Percentiles rank a stretch among this genome's conserved stretches.
Evolutionary conservation across 2,888 invertebrate genomes (phyloP).

Genomic region (Anthophora plumipes): DNA sequence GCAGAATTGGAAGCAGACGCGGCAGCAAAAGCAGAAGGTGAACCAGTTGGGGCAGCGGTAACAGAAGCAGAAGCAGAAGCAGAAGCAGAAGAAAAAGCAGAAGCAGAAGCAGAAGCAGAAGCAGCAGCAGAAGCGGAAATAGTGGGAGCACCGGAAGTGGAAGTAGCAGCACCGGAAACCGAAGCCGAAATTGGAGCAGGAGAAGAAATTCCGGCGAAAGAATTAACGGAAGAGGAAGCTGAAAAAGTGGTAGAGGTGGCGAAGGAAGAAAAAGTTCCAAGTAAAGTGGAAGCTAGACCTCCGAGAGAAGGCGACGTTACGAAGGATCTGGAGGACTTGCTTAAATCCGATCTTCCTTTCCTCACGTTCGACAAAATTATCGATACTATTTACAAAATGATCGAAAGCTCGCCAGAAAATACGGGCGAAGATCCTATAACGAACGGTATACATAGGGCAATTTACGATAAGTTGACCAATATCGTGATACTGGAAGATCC

Average conservation of each 20-base stretch:
- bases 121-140: neutral
- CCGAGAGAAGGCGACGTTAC: slow-evolving; percentile 3
- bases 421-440: slow-evolving; percentile 66
- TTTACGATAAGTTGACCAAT: slow-evolving; percentile 74
- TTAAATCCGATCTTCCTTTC: slow-evolving; percentile 75
- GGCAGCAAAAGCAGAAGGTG: neutral
- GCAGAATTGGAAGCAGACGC: neutral
- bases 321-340: slow-evolving; percentile 42
- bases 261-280: neutral
- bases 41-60: neutral
- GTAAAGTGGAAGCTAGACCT: neutral
- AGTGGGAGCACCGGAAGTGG: too few species aligned
- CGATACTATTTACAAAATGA: slow-evolving; percentile 72
- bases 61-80: neutral
- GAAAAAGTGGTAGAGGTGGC: neutral
- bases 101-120: neutral
- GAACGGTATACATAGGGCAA: slow-evolving; percentile 76
- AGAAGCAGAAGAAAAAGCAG: neutral
- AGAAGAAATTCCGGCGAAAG: neutral
- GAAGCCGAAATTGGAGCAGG: neutral
- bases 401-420: slow-evolving; percentile 69
- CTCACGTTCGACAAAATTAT: slow-evolving; percentile 75
- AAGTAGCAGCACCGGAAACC: too few species aligned
- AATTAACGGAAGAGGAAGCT: neutral
- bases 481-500: slow-evolving; percentile 69